A percentile compares a stretch with the other conserved stretches of the same genome.
Conservation (phyloP, 1,140 invertebrate species). For the Drosophila orena region DNA sequence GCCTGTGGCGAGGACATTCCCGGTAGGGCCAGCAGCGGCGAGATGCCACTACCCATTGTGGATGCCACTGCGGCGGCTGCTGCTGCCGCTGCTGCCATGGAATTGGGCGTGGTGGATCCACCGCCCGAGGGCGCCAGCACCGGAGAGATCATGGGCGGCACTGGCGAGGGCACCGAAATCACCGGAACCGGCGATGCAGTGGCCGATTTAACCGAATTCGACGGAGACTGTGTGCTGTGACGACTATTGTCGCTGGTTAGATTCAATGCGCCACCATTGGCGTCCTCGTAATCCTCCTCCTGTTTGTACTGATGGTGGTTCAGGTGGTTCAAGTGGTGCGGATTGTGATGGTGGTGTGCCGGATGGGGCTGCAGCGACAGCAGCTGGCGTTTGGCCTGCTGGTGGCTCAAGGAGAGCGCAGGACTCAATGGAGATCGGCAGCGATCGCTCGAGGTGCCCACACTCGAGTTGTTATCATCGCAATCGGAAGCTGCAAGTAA, state of each 20-base stretch:
- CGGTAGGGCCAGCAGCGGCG: slow-evolving; percentile 61
- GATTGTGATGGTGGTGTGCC: slow-evolving; percentile 50
- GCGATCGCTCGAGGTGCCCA: slow-evolving; percentile 79
- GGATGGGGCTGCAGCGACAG: slow-evolving; percentile 63
- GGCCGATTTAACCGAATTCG: slow-evolving; percentile 70
- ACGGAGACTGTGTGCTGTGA: slow-evolving; percentile 75
- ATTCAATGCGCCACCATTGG: slow-evolving; percentile 75
- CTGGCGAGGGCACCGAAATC: slow-evolving; percentile 29
- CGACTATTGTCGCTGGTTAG: slow-evolving; percentile 81
- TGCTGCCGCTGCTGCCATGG: slow-evolving; percentile 64
- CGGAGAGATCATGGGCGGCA: slow-evolving; percentile 52
- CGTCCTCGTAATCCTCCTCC: slow-evolving; percentile 72
- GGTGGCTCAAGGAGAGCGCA: slow-evolving; percentile 56
- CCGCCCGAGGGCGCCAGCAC: slow-evolving; percentile 33
- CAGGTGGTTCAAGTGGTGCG: slow-evolving; percentile 35
- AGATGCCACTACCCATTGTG: slow-evolving; percentile 56
- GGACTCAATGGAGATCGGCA: slow-evolving; percentile 76
- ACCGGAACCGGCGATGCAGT: slow-evolving; percentile 36
- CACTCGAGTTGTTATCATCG: slow-evolving; percentile 81
- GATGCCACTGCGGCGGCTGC: slow-evolving; percentile 57
- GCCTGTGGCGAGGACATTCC: slow-evolving; percentile 71
- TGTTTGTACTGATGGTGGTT: slow-evolving; percentile 57
- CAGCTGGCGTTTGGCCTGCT: slow-evolving; percentile 71
- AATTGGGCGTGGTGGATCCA: slow-evolving; percentile 17
- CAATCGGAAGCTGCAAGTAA: slow-evolving; percentile 72